phyloP scores from a whole-genome alignment of 2,797 vertebrate genomes.

The Labeo calbasu region DNA sequence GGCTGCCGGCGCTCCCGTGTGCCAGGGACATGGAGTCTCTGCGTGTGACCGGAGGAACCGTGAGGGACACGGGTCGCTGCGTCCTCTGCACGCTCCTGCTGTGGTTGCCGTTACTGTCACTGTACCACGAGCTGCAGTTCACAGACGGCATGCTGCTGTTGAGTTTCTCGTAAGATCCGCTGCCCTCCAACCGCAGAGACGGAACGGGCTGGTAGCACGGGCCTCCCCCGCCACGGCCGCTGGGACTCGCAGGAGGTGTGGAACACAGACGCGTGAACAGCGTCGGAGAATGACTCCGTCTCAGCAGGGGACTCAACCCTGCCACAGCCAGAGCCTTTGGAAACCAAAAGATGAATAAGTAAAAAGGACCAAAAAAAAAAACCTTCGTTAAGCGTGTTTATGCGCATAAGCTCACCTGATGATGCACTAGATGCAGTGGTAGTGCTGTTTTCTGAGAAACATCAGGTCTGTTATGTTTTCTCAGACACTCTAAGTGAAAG shows the following conservation, averaged over 20 bases:
- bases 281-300: conserved; percentile 93
- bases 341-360: conserved; percentile 33
- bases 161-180: conserved; percentile 91
- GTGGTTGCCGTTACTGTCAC: conserved; percentile 80
- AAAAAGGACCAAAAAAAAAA: not conserved
- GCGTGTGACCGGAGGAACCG: conserved; percentile 82
- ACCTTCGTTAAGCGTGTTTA: not conserved
- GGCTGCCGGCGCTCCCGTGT: conserved; percentile 93
- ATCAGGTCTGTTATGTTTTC: conserved; percentile 88
- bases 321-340: conserved; percentile 90
- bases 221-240: conserved; percentile 71
- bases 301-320: conserved; percentile 91
- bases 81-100: conserved; percentile 72
- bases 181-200: conserved; percentile 83
- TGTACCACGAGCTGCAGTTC: conserved; percentile 87
- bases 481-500: conserved; percentile 96
- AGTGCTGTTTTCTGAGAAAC: conserved; percentile 91
- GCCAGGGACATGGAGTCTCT: conserved; percentile 82
- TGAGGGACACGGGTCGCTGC: conserved; percentile 89
- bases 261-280: conserved; percentile 86
- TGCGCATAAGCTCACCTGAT: conserved; percentile 82
- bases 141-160: conserved; percentile 95
- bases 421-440: conserved; percentile 93
- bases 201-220: conserved; percentile 82
- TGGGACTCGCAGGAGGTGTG: conserved; percentile 86